Percentiles rank a stretch among this genome's conserved stretches.
These are phyloP conservation scores for Sorex araneus DNA, from an alignment of 2,113 vertebrate species.

Conservation along the genomic window DNA sequence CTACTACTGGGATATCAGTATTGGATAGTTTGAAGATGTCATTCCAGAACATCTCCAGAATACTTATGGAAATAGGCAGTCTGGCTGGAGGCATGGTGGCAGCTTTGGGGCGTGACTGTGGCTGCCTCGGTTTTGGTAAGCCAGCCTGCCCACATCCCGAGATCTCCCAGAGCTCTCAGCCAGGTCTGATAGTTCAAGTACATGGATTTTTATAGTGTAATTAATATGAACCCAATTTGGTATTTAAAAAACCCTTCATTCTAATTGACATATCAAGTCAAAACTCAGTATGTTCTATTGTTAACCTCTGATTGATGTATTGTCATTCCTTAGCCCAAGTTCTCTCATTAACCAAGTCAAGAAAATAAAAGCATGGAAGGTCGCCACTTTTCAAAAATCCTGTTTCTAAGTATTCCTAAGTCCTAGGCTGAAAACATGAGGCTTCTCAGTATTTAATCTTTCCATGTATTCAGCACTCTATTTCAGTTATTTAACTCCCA, in stretches of 20 bases:
- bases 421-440: neutral
- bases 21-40: too few species aligned
- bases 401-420: constrained; percentile 37
- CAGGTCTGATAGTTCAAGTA: too few species aligned
- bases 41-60: too few species aligned
- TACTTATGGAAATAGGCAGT: too few species aligned
- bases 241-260: neutral
- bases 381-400: neutral
- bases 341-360: neutral
- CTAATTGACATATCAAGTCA: constrained; percentile 19
- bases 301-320: neutral
- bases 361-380: neutral
- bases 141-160: too few species aligned
- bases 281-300: neutral
- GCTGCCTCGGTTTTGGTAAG: too few species aligned
- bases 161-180: too few species aligned
- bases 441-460: neutral
- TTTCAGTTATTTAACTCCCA: neutral
- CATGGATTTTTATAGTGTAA: neutral
- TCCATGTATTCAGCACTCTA: neutral
- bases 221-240: constrained; percentile 20
- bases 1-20: too few species aligned
- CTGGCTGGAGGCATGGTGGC: too few species aligned
- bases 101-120: too few species aligned
- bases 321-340: neutral